A percentile compares a stretch with the other conserved stretches of the same genome.
Evolutionary conservation across 2,113 vertebrate genomes (phyloP).

Genomic region (Indri indri): DNA sequence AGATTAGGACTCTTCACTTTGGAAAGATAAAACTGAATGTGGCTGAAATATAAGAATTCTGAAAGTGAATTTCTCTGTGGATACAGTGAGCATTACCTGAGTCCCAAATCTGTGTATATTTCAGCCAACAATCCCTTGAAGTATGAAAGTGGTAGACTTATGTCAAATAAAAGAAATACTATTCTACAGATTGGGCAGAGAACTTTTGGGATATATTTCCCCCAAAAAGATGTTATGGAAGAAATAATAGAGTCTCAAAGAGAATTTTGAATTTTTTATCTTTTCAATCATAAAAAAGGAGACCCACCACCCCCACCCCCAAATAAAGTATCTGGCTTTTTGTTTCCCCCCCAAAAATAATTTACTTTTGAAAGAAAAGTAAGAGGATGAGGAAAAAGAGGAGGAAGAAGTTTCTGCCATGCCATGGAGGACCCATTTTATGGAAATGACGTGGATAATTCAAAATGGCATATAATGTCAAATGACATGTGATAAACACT

Average conservation of each 20-base stretch:
- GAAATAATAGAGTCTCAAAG: not conserved
- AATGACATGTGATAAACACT: not conserved
- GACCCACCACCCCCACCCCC: too few relatives aligned
- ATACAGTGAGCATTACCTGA: not conserved
- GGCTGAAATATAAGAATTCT: not conserved
- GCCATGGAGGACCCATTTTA: not conserved
- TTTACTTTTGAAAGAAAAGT: not conserved
- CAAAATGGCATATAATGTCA: not conserved
- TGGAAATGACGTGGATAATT: not conserved
- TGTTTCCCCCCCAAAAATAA: not conserved
- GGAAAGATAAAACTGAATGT: not conserved
- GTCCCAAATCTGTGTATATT: not conserved
- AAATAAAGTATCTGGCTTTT: not conserved
- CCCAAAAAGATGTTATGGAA: not conserved
- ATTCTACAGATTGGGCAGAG: not conserved
- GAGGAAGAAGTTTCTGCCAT: not conserved
- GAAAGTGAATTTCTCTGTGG: not conserved
- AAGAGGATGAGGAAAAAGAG: not conserved
- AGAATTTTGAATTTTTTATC: not conserved
- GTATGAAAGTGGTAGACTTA: not conserved
- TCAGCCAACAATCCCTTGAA: not conserved
- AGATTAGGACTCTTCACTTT: not conserved
- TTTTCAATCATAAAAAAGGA: conserved; percentile 30
- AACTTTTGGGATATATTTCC: not conserved
- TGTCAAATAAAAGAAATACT: not conserved